Percentiles rank a stretch among this genome's conserved stretches.
These are phyloP conservation scores for Meta bourneti DNA, from an alignment of 2,888 invertebrate species.

Conservation along the genomic window DNA sequence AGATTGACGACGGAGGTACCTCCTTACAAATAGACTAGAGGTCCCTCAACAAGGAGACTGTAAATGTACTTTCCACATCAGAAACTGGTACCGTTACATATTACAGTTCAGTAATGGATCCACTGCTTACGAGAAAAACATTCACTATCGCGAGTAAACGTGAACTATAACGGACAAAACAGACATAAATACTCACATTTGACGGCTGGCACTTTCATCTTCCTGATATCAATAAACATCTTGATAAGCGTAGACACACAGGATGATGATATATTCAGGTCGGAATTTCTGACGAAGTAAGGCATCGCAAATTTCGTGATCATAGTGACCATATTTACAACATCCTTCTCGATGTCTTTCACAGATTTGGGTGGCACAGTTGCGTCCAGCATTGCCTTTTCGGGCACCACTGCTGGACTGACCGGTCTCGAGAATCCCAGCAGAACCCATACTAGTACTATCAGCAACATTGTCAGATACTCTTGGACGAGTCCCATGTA, in stretches of 20 bases:
- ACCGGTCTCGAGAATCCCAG: constrained; percentile 34
- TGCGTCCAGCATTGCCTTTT: not conserved
- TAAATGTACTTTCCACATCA: no score
- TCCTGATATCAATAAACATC: constrained; percentile 63
- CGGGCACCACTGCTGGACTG: constrained; percentile 17
- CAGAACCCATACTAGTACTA: constrained; percentile 35
- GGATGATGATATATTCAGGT: constrained; percentile 50
- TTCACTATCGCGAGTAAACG: no score
- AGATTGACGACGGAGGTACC: no score
- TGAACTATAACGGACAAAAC: no score
- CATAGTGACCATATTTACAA: constrained; percentile 30
- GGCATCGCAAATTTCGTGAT: constrained; percentile 58
- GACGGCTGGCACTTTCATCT: constrained; percentile 58
- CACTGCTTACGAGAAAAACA: no score
- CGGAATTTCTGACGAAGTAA: constrained; percentile 64
- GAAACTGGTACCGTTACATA: no score
- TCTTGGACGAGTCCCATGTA: constrained; percentile 53
- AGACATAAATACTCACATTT: constrained; percentile 51
- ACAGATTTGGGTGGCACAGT: constrained; percentile 36
- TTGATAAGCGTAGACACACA: constrained; percentile 67
- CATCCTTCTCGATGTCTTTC: constrained; percentile 62
- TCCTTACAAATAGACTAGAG: no score
- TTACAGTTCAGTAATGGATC: no score
- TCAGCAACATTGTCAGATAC: constrained; percentile 40
- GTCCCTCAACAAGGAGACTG: no score